phyloP scores from a whole-genome alignment of 1,140 invertebrate species.

The Caerostris darwini region DNA sequence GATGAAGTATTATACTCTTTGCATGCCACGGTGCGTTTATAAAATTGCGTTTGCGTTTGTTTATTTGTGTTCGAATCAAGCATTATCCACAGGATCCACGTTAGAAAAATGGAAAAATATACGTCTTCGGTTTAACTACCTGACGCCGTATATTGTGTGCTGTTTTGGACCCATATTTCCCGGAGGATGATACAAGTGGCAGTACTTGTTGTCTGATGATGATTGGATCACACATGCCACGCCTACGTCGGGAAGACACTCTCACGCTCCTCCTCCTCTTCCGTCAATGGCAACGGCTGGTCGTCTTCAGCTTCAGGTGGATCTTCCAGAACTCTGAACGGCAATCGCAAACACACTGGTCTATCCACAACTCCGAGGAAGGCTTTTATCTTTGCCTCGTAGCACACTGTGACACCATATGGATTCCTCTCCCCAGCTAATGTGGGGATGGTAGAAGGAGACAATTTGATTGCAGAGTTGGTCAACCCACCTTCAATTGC shows the following conservation, averaged over 20 bases:
- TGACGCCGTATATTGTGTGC: slow-evolving; percentile 30
- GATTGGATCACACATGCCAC: not conserved
- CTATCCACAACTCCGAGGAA: slow-evolving; percentile 78
- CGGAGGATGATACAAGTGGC: not conserved
- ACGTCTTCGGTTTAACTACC: not conserved
- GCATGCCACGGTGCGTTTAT: too few species aligned
- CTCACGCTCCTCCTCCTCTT: slow-evolving; percentile 56
- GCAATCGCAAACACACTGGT: slow-evolving; percentile 75
- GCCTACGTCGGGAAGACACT: slow-evolving; percentile 53
- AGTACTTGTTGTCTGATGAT: not conserved
- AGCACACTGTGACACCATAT: slow-evolving; percentile 78
- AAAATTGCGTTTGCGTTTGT: not conserved
- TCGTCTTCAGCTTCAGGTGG: slow-evolving; percentile 47
- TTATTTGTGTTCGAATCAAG: not conserved
- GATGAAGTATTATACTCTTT: too few species aligned
- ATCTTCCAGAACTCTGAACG: slow-evolving; percentile 75
- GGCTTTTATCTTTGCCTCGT: slow-evolving; percentile 78
- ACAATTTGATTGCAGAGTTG: slow-evolving; percentile 31
- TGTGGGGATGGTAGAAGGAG: slow-evolving; percentile 64
- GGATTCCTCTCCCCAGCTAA: slow-evolving; percentile 78
- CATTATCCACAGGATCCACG: not conserved
- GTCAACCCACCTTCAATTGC: slow-evolving; percentile 77
- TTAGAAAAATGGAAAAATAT: slow-evolving; percentile 54
- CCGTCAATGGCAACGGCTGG: not conserved
- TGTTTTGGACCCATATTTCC: slow-evolving; percentile 22